Evolutionary conservation across 2,888 invertebrate genomes (phyloP), one percentile per base, ranked within the genome.

Genomic region (Rhopalosiphum nymphaeae): DNA sequence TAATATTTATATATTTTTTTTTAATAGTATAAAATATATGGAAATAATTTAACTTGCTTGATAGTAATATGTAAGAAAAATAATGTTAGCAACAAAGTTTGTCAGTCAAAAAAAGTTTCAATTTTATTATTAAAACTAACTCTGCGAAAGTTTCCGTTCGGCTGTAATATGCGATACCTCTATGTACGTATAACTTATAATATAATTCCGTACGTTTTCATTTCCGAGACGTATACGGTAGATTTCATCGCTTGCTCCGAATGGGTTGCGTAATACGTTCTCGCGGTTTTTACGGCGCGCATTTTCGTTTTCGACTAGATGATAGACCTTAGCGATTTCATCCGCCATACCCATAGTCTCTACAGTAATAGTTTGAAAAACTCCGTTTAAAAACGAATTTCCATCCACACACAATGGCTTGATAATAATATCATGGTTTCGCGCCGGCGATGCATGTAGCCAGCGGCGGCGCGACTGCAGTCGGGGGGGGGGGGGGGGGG

Each of bases 21-120:
- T 90, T 90, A 78, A 67, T 49, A 90, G 67, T 36, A 49, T 86
- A 86, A 44, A 85, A 85, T 49, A 84, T 46, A 91, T 46, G 78
- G 53, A 53, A 91, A 91, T 49, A 49, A 53, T 90, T 90, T 49
- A 21, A 36, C 90, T 67, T 25, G 46, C n/a, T 46, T 11, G 49
- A 36, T 91, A 91, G 13, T 36, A 78, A 25, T 25, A 61, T 67
- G 46, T n/a, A 49, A n/a, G 90, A 26, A 78, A 49, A 78, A 67
- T 67, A 90, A 49, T 67, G 25, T 36, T 49, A 49, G 13, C 21
- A 42, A 84, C 46, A 91, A 91, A 91, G 91, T 91, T 91, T 84
- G 46, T 78, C 49, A 36, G 49, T 61, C 91, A 49, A 49, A 67
- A 49, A 91, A 84, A 42, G 78, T 91, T 84, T 25, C 78, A 53